Evolutionary conservation across 2,888 invertebrate species (phyloP).

Genomic region (Phaonia tiefii): DNA sequence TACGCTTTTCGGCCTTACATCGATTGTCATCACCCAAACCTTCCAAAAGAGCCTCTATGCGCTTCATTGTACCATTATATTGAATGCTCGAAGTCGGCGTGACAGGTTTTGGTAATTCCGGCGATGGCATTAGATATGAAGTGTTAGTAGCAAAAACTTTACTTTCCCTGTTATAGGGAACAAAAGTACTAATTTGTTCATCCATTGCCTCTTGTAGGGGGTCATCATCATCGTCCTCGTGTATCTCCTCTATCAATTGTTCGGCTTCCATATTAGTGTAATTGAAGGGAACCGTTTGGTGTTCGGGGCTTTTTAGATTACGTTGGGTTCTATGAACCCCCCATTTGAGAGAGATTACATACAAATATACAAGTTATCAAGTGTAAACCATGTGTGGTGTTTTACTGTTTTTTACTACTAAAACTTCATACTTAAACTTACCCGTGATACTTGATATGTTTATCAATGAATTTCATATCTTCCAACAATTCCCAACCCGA

Average conservation of each 20-base stretch:
- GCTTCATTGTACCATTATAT: slow-evolving; percentile 68
- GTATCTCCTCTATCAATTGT: slow-evolving; percentile 69
- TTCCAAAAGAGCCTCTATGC: slow-evolving; percentile 74
- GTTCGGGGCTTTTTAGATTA: slow-evolving; percentile 59
- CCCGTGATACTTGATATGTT: slow-evolving; percentile 67
- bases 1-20: slow-evolving; percentile 75
- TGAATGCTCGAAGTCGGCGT: slow-evolving; percentile 51
- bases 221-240: slow-evolving; percentile 74
- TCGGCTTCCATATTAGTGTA: slow-evolving; percentile 68
- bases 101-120: slow-evolving; percentile 19
- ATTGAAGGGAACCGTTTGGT: slow-evolving; percentile 57
- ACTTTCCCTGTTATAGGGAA: slow-evolving; percentile 49
- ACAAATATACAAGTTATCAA: not conserved
- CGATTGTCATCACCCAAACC: slow-evolving; percentile 74
- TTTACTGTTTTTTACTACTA: too few species aligned
- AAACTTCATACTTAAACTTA: slow-evolving; percentile 28
- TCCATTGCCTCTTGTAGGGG: slow-evolving; percentile 77
- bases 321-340: slow-evolving; percentile 52
- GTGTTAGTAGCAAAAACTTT: slow-evolving; percentile 52
- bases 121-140: not conserved
- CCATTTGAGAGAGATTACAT: not conserved
- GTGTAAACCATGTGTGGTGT: not conserved
- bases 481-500: slow-evolving; percentile 72
- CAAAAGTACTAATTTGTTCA: slow-evolving; percentile 63
- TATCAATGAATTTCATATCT: slow-evolving; percentile 71